phyloP scores from a whole-genome alignment of 2,113 vertebrate species.

The Grus americana region DNA sequence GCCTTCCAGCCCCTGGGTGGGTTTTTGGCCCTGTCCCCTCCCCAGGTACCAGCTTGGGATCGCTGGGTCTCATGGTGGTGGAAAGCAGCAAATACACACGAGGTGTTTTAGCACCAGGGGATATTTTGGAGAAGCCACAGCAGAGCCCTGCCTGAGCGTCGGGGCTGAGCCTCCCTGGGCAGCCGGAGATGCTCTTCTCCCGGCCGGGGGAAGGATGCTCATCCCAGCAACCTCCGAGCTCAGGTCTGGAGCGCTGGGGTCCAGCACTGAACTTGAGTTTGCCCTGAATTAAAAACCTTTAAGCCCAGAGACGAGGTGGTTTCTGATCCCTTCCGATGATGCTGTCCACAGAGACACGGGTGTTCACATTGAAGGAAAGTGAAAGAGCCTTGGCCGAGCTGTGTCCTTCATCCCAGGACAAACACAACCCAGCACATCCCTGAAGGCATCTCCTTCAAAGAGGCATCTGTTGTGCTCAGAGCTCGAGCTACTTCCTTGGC shows the following conservation, averaged over 20 bases:
- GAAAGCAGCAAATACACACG: background rate
- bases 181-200: accelerated
- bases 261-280: background rate
- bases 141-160: background rate
- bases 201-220: background rate
- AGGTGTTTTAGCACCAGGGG: background rate
- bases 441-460: conserved; percentile 23
- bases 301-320: background rate
- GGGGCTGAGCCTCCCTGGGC: background rate
- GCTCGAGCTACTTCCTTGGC: background rate
- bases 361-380: background rate
- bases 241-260: background rate
- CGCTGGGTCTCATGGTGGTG: accelerated
- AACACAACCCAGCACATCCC: background rate
- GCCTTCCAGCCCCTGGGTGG: background rate
- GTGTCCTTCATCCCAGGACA: conserved; percentile 16
- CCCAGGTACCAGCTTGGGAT: background rate
- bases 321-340: background rate
- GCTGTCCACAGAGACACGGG: accelerated
- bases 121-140: background rate
- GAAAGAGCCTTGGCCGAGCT: background rate
- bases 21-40: background rate
- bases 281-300: background rate
- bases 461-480: background rate
- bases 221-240: background rate